Percentiles rank a stretch among this genome's conserved stretches.
phyloP scores from a whole-genome alignment of 1,140 invertebrate genomes.

The Sipha flava region DNA sequence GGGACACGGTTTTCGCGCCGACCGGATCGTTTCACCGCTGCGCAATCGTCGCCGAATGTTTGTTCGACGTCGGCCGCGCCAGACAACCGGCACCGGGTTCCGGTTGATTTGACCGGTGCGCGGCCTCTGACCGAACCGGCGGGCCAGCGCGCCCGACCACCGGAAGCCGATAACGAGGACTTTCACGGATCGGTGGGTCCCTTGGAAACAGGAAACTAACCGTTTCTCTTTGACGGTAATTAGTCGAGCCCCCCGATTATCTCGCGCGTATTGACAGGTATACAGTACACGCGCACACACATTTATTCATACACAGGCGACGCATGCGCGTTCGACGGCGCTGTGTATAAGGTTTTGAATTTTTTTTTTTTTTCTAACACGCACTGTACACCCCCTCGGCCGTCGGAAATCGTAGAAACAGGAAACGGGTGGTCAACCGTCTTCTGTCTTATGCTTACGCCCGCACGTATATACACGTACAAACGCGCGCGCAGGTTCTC shows the following conservation, averaged over 20 bases:
- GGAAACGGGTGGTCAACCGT: slow-evolving; percentile 18
- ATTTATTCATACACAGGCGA: neutral
- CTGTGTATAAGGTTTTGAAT: too few relatives aligned
- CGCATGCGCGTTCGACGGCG: neutral
- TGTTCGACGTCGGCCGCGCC: too few relatives aligned
- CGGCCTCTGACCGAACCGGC: neutral
- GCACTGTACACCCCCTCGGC: neutral
- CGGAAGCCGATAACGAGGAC: slow-evolving; percentile 31
- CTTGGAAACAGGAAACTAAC: slow-evolving; percentile 27
- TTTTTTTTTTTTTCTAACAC: neutral
- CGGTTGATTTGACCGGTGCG: slow-evolving; percentile 6
- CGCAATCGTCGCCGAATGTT: too few relatives aligned
- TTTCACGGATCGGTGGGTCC: slow-evolving; percentile 31
- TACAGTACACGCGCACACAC: neutral
- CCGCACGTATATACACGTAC: too few relatives aligned
- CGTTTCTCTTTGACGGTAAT: slow-evolving; percentile 30
- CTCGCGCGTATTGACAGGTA: neutral
- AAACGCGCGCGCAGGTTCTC: too few relatives aligned
- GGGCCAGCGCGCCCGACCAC: neutral
- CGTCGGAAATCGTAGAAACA: slow-evolving; percentile 1
- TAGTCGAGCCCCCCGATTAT: slow-evolving; percentile 20
- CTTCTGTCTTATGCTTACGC: neutral
- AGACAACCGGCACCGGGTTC: too few relatives aligned
- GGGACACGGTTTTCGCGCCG: too few relatives aligned
- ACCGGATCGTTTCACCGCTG: too few relatives aligned